phyloP scores from a whole-genome alignment of 2,113 vertebrate species.

The Perca fluviatilis region DNA sequence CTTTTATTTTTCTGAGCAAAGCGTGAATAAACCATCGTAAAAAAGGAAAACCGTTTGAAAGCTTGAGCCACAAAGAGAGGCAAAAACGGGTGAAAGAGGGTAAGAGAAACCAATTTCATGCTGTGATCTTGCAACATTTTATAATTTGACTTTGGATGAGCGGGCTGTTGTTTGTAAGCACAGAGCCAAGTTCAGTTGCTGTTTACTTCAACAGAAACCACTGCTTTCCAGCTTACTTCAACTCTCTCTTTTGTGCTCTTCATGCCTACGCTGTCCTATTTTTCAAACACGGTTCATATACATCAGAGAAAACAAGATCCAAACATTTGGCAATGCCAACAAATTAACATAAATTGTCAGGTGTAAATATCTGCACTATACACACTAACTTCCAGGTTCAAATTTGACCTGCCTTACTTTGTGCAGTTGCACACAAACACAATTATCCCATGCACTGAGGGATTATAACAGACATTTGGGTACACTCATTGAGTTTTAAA shows the following conservation, averaged over 20 bases:
- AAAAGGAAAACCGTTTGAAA: slow-evolving; percentile 53
- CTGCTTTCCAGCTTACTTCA: slow-evolving; percentile 16
- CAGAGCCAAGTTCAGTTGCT: slow-evolving; percentile 33
- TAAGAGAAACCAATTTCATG: slow-evolving; percentile 81
- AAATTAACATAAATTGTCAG: neutral
- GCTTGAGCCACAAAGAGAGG: slow-evolving; percentile 39
- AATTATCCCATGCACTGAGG: neutral
- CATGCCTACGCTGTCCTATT: neutral
- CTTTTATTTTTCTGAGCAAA: slow-evolving; percentile 40
- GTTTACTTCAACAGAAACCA: slow-evolving; percentile 31
- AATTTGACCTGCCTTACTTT: neutral
- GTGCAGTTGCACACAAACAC: neutral
- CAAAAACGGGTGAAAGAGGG: slow-evolving; percentile 52
- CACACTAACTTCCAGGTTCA: neutral
- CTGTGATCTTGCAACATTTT: slow-evolving; percentile 70
- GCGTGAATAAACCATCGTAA: slow-evolving; percentile 24
- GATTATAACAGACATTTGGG: neutral
- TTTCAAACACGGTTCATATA: neutral
- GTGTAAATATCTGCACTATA: neutral
- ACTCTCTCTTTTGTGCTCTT: slow-evolving; percentile 31
- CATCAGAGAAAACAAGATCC: neutral
- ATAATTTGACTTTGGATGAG: slow-evolving; percentile 68
- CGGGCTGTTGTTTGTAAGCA: slow-evolving; percentile 52
- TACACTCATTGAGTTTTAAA: neutral
- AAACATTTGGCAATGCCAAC: neutral